Evolutionary conservation across 1,140 invertebrate genomes (phyloP).

Genomic region (Ctenoplectra terminalis): DNA sequence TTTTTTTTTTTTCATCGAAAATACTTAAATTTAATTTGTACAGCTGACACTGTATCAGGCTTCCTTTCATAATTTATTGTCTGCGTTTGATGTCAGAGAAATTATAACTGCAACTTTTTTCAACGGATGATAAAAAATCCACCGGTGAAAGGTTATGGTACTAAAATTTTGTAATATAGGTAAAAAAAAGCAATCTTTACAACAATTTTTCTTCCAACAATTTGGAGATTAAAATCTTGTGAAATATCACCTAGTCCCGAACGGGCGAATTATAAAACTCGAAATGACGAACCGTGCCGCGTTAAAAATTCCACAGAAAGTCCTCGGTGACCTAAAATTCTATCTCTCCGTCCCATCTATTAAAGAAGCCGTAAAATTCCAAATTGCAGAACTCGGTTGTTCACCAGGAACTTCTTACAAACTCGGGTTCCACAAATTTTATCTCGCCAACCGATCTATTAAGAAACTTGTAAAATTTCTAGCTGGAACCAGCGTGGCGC

Average conservation of each 20-base stretch:
- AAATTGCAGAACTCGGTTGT: neutral
- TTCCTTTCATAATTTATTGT: too few relatives aligned
- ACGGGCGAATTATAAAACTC: neutral
- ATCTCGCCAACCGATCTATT: neutral
- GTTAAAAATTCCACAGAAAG: neutral
- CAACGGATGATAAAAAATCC: too few relatives aligned
- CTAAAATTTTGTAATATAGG: too few relatives aligned
- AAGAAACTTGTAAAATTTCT: slow-evolving; percentile 12
- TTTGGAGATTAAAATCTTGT: neutral
- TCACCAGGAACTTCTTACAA: neutral
- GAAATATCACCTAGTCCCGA: neutral
- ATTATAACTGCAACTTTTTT: too few relatives aligned
- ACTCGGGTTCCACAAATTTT: neutral
- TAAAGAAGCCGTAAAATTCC: slow-evolving; percentile 1
- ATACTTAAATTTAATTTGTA: too few relatives aligned
- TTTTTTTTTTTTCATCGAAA: too few relatives aligned
- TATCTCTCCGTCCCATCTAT: neutral
- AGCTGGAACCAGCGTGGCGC: too few relatives aligned
- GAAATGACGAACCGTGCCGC: neutral
- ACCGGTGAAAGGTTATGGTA: too few relatives aligned
- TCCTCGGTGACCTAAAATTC: neutral
- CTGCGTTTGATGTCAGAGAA: too few relatives aligned
- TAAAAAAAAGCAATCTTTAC: too few relatives aligned
- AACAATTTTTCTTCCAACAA: neutral
- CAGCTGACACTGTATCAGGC: too few relatives aligned